Evolutionary conservation across 53 echinoderm and acorn worm species (phyloP).

Genomic region (Zoroaster sp.): DNA sequence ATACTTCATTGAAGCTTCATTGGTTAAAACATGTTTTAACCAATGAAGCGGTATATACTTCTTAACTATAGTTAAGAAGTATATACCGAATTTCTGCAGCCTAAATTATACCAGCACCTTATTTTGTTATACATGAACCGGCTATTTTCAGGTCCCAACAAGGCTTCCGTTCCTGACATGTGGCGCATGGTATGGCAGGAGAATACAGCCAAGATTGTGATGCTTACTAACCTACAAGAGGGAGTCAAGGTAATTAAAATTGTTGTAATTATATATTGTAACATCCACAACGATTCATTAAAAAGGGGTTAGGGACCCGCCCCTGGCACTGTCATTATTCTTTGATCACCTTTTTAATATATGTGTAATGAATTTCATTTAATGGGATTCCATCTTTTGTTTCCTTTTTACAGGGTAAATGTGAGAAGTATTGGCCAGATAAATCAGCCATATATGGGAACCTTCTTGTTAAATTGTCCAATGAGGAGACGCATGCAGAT

Average conservation of each 20-base stretch:
- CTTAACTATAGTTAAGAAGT: background rate
- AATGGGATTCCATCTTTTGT: background rate
- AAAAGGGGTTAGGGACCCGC: background rate
- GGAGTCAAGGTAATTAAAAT: background rate
- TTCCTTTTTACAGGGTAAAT: constrained; percentile 15
- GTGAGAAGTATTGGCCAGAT: constrained; percentile 68
- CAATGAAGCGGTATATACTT: too few relatives aligned
- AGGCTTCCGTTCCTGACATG: background rate
- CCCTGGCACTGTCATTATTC: background rate
- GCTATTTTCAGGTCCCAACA: background rate
- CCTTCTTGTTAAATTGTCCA: constrained; percentile 19
- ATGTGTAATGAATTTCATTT: background rate
- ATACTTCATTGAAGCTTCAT: background rate
- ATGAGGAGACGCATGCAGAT: background rate
- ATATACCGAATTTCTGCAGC: background rate
- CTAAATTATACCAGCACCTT: background rate
- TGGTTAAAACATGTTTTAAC: background rate
- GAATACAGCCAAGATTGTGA: constrained; percentile 21
- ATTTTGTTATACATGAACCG: background rate
- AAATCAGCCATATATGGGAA: constrained; percentile 42
- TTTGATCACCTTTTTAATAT: background rate
- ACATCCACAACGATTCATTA: background rate
- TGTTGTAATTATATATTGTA: background rate
- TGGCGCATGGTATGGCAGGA: constrained; percentile 35
- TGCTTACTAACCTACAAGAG: constrained; percentile 23